phyloP scores from a whole-genome alignment of 2,113 vertebrate genomes.

The Anhinga rufa region DNA sequence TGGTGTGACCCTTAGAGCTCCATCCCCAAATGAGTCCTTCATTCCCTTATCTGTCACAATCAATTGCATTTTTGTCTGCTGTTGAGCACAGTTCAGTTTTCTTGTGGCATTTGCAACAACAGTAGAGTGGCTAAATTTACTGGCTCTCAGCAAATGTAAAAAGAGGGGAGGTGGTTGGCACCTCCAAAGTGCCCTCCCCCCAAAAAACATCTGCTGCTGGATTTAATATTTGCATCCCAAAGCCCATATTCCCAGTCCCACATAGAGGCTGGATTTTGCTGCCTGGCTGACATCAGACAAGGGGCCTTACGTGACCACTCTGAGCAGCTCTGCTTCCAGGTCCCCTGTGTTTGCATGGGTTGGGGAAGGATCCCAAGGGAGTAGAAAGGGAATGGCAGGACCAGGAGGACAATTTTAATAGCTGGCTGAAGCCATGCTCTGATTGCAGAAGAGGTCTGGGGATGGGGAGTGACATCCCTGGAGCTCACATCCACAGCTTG shows the following conservation, averaged over 20 bases:
- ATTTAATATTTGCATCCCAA: not conserved
- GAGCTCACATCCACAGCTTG: not conserved
- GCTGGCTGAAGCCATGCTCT: not conserved
- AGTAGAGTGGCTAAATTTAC: not conserved
- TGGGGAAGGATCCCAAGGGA: not conserved
- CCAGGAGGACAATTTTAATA: not conserved
- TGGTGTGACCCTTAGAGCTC: not conserved
- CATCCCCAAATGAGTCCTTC: not conserved
- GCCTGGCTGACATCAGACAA: fast-evolving
- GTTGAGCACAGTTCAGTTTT: not conserved
- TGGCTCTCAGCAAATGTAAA: not conserved
- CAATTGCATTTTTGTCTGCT: not conserved
- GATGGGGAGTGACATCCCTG: not conserved
- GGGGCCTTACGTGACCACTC: not conserved
- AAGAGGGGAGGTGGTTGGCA: not conserved
- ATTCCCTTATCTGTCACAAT: not conserved
- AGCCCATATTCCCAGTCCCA: not conserved
- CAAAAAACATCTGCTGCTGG: not conserved
- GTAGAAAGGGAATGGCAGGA: not conserved
- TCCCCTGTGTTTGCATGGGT: fast-evolving
- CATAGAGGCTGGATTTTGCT: not conserved
- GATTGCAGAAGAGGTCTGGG: not conserved
- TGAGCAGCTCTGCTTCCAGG: not conserved
- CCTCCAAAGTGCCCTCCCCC: not conserved
- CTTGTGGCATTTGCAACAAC: not conserved